phyloP scores from a whole-genome alignment of 2,888 invertebrate genomes.

The Taenaris catops region DNA sequence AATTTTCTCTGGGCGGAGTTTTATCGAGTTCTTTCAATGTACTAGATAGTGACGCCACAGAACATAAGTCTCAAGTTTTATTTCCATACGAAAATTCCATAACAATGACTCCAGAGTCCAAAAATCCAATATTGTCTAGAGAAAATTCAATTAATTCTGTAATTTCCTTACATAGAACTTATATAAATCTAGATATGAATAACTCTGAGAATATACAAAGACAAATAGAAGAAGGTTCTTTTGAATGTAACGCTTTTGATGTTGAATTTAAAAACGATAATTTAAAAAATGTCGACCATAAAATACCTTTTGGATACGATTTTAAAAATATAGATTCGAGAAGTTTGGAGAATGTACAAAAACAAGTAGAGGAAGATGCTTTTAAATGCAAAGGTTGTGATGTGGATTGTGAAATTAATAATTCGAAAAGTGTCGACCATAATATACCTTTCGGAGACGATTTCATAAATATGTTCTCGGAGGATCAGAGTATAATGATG shows the following conservation, averaged over 20 bases:
- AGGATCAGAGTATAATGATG: conserved; percentile 5
- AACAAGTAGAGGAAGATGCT: too few relatives aligned
- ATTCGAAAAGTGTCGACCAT: too few relatives aligned
- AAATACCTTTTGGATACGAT: too few relatives aligned
- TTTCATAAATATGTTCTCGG: conserved; percentile 40
- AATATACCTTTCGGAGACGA: conserved; percentile 32
- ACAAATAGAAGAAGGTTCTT: too few relatives aligned
- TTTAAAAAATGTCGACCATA: conserved; percentile 25
- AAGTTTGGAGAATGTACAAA: too few relatives aligned
- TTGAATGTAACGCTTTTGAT: too few relatives aligned
- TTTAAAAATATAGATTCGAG: too few relatives aligned
- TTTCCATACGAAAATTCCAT: conserved; percentile 1
- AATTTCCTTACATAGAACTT: conserved; percentile 43
- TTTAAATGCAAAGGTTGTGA: too few relatives aligned
- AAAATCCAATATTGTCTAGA: conserved; percentile 24
- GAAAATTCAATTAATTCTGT: conserved; percentile 43
- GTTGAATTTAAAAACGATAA: too few relatives aligned
- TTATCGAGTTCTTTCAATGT: conserved; percentile 48
- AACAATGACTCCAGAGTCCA: conserved; percentile 20
- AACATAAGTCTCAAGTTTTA: conserved; percentile 20
- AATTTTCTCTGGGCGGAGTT: conserved; percentile 32
- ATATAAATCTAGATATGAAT: conserved; percentile 51
- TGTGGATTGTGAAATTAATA: too few relatives aligned
- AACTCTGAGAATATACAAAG: conserved; percentile 42
- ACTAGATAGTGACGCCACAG: conserved; percentile 41